Base-by-base conservation (phyloP, 2,113 vertebrate species). In the Cheilinus undulatus region DNA sequence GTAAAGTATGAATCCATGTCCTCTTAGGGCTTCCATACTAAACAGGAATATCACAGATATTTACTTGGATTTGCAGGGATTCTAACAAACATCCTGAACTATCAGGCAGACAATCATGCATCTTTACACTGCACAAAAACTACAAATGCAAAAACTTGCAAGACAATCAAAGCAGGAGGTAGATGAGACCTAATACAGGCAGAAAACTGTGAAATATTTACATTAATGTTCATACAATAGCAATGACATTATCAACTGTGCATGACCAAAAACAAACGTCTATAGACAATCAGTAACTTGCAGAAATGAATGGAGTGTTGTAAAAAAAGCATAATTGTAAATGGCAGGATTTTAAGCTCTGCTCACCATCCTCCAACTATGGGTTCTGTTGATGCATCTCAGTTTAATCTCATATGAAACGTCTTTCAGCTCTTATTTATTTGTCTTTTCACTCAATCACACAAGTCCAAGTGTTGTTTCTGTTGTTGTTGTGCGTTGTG, bases 381-480 rank as follows among this genome's bases (percentile, higher is more conserved):
- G 53, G 45, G 27, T 86, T 91, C 61, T 76, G 62, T 82, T 70
- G 72, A 72, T 82, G 86, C 78, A 82, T 80, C 81, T 86, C 67
- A 57, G 75, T 82, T 82, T 19, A 40, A 46, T 63, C 71, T 76
- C 42, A 51, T 66, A 76, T 53, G n/a, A 85, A 86, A 65, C 50
- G 66, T 86, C 85, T 80, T 74, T 80, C 46, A 46, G 8, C 74
- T 85, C 76, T 81, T 86, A 91, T 90, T 90, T 91, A 84, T 91
- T 90, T 90, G 87, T 89, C 84, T 86, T 88, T 84, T 86, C 86
- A 92, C 89, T 88, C n/a, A 67, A 80, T 88, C 87, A 85, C 86
- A 80, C 53, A 28, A 82, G 82, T 84, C 82, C 74, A 83, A 78
- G 76, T 91, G 87, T 91, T 79, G 75, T 82, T 90, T 82, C 57